Conservation (phyloP, 2,113 vertebrate genomes). For the Athene noctua region DNA sequence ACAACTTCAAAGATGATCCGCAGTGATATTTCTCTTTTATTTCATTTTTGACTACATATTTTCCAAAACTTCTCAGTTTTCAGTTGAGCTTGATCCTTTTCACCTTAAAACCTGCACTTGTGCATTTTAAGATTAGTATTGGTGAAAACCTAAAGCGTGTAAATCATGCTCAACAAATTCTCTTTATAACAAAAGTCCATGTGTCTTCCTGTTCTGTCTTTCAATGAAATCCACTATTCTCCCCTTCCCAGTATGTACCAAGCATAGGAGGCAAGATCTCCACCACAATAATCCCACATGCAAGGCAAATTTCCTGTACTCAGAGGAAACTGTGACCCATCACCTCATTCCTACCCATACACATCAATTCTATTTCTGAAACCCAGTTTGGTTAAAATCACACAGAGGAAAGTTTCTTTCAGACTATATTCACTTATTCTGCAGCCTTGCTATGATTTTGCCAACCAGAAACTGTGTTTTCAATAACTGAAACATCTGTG, state of each 20-base stretch:
- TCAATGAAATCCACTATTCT: not conserved
- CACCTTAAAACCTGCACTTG: not conserved
- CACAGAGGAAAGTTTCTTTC: not conserved
- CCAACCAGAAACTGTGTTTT: not conserved
- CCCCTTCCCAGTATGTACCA: fast-evolving
- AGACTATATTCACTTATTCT: not conserved
- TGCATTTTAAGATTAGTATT: not conserved
- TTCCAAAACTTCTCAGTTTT: not conserved
- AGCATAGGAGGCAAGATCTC: not conserved
- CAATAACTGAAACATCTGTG: not conserved
- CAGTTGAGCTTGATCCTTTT: not conserved
- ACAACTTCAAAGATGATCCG: not conserved
- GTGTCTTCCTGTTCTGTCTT: not conserved
- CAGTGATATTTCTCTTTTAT: not conserved
- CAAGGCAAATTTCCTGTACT: not conserved
- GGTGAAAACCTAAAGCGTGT: not conserved
- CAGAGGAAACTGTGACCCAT: fast-evolving
- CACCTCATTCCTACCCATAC: not conserved
- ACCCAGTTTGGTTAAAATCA: not conserved
- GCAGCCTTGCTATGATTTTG: not conserved
- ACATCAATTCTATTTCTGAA: not conserved
- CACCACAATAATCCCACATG: not conserved
- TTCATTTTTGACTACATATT: not conserved
- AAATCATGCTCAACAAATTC: not conserved
- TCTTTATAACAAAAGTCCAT: not conserved